Evolutionary conservation across 2,797 vertebrate species (phyloP).

Genomic region (Eidolon dupreanum): DNA sequence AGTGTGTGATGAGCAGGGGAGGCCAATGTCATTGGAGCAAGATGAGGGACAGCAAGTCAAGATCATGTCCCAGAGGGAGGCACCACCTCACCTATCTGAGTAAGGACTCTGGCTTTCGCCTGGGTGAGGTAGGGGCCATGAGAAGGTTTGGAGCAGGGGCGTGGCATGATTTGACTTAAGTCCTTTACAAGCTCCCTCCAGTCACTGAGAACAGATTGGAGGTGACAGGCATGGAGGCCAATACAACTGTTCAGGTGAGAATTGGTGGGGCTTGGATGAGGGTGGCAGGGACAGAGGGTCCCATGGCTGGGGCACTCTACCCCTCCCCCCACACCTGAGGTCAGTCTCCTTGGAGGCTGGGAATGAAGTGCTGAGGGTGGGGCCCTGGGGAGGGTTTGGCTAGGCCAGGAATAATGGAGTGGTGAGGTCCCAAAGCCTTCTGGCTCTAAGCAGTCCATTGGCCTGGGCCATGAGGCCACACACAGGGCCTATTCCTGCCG

Average conservation of each 20-base stretch:
- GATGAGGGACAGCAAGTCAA: too few species aligned
- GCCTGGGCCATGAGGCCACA: not conserved
- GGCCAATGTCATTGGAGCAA: not conserved
- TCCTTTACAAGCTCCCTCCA: not conserved
- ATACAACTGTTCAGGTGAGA: not conserved
- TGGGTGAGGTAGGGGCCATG: not conserved
- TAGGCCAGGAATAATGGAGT: not conserved
- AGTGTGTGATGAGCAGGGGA: not conserved
- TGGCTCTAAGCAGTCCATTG: not conserved
- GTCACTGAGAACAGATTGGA: not conserved
- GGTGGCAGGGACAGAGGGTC: not conserved
- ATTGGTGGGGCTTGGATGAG: not conserved
- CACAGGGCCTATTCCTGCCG: not conserved
- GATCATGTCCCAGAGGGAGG: not conserved
- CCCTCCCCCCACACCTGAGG: not conserved
- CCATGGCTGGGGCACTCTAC: not conserved
- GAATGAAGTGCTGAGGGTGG: not conserved
- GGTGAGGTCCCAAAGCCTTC: not conserved
- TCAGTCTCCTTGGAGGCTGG: not conserved
- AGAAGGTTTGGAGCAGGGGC: not conserved
- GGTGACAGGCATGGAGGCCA: not conserved
- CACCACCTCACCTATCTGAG: not conserved
- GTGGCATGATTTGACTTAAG: not conserved
- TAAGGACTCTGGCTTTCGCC: not conserved
- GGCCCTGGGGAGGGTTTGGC: not conserved